Evolutionary conservation across 2,797 vertebrate species (phyloP), one percentile per base, ranked within the genome.

Genomic region (Centroberyx gerrardi): DNA sequence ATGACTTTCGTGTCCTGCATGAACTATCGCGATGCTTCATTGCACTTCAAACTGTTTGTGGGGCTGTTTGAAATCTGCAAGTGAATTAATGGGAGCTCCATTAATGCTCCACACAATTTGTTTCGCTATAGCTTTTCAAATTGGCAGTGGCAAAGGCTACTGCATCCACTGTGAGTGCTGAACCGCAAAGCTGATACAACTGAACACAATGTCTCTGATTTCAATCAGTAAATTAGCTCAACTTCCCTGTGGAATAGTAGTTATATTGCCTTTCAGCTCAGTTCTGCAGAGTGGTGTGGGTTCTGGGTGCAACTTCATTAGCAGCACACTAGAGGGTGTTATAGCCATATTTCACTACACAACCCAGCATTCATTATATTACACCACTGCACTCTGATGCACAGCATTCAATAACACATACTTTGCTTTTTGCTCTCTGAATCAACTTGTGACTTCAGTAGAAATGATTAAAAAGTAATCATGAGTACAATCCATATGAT

Each of bases 241-340:
- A 13, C 42, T 14, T 13, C 42, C 13, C 2, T 44, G 12, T 44
- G 42, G 42, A 12, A 14, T 15, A 14, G 42, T 12, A 27, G 9
- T 27, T 28, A 12, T 13, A 5, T 44, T 27, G 9, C 38, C 2
- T 8, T 15, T 61, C n/a, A 38, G 8, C 22, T 59, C 9, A 8
- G 61, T 44, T 13, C 13, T 78, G 28, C 14, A 12, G 40, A 14
- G 27, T 9, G 10, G 5, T 17, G 17, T 48, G 18, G 2, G 29
- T 1, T 76, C 18, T 0, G 55, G 15, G 12, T 85, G 86, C 49
- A 87, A 42, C 58, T 29, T 8, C 29, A 55, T n/a, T 3, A 46
- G 0, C 0, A 14, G 31, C 0, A 7, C 92, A 90, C 85, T 68
- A 42, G 89, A 71, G 66, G 86, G 88, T 36, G 85, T 80, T 56